Evolutionary conservation across 1,140 invertebrate species (phyloP), one percentile per base, ranked within the genome.

Genomic region (Druon quercuslanigerum): DNA sequence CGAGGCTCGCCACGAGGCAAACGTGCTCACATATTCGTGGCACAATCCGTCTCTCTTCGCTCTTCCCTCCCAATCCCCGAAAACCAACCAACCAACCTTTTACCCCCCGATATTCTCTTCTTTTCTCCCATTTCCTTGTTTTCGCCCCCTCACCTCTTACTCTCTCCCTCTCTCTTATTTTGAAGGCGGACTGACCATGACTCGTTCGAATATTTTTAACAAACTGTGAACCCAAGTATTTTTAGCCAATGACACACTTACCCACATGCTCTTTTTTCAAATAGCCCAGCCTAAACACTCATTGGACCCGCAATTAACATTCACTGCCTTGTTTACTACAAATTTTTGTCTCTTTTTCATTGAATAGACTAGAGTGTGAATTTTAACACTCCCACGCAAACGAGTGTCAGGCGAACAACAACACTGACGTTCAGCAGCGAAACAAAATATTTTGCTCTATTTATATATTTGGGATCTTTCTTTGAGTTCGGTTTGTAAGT

Each of bases 21-120:
- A 66, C 60, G 60, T 66, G 33, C 60, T 66, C 60, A 66, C 60
- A 66, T 66, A 66, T 66, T 66, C 60, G 25, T 66, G 60, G 60
- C 60, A 40, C 60, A 66, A 66, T 46, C 33, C 60, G 40, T 66
- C 60, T 46, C 33, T 66, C 54, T 17, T 12, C 54, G 2, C 17
- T n/a, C 25, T n/a, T 33, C 60, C n/a, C 25, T 25, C 12, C 25
- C 60, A 11, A 33, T 11, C 57, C 57, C 57, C 57, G 7, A 13
- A 9, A 54, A 19, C n/a, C 1, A 0, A 6, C 52, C n/a, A 17
- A 25, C 11, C 14, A 60, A 20, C 56, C 20, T 60, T 33, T 60
- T 60, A 60, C 57, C 20, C 56, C 57, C 57, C 40, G 13, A 60
- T 25, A 60, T 60, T 60, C 57, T 60, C 20, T 25, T 33, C 57